Conservation (phyloP, 1,140 invertebrate species). For the Wiebesia pumilae region DNA sequence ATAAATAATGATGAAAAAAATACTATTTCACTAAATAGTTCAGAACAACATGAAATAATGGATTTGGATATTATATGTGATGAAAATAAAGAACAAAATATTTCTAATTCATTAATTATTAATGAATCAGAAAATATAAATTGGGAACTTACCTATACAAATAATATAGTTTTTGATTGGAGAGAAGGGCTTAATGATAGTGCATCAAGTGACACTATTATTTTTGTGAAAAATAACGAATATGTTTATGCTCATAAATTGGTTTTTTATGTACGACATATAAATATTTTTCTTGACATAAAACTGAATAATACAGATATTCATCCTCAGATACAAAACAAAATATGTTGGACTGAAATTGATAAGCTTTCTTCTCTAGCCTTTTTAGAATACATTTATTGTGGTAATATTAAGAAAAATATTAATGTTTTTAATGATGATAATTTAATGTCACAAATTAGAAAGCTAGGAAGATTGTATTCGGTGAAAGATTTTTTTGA, state of each 20-base stretch:
- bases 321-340: slow-evolving; percentile 59
- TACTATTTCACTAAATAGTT: neutral
- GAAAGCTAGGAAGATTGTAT: slow-evolving; percentile 64
- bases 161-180: slow-evolving; percentile 64
- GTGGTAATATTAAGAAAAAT: slow-evolving; percentile 64
- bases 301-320: slow-evolving; percentile 57
- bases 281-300: slow-evolving; percentile 68
- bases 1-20: slow-evolving; percentile 17
- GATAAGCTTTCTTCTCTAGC: slow-evolving; percentile 64
- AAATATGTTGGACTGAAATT: slow-evolving; percentile 64
- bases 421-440: slow-evolving; percentile 55
- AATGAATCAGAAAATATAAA: neutral
- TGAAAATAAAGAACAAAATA: slow-evolving; percentile 15
- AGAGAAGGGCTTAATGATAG: slow-evolving; percentile 66
- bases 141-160: slow-evolving; percentile 50
- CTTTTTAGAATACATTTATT: slow-evolving; percentile 73
- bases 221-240: slow-evolving; percentile 65
- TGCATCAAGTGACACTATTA: slow-evolving; percentile 69
- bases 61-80: slow-evolving; percentile 35
- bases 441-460: slow-evolving; percentile 53
- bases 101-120: neutral
- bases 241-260: slow-evolving; percentile 72
- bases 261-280: slow-evolving; percentile 69
- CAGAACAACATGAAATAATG: slow-evolving; percentile 36
- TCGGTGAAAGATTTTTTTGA: slow-evolving; percentile 59